Evolutionary conservation across 2,888 invertebrate genomes (phyloP), one percentile per base, ranked within the genome.

Genomic region (Erannis defoliaria): DNA sequence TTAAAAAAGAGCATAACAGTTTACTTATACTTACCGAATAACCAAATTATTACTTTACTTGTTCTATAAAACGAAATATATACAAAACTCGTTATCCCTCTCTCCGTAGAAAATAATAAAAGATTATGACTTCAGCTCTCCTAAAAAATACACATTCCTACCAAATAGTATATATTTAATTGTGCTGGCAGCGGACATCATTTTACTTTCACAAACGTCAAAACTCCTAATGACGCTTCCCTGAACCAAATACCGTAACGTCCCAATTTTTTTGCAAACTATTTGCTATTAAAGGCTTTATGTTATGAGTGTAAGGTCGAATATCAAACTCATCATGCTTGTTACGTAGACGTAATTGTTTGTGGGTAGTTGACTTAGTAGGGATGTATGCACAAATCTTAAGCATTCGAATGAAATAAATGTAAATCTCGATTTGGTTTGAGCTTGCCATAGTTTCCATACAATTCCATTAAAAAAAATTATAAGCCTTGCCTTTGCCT

Each of bases 201-300:
- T 8, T 37, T 37, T 18, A 5, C 1, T 46, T 35, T 23, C 14
- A 33, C 26, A 53, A 55, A 61, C 53, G 57, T 65, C 60, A 65
- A 67, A 58, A 9, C 46, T 46, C 26, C 6, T 26, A 4, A 55
- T 63, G 67, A 67, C 65, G 67, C 67, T 38, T 54, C 26, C 0
- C 0, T 37, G 8, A 5, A 4, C 18, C 1, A 19, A 35, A 37
- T 8, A 19, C 8, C 9, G 26, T 19, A 48, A 31, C 0, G 40
- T 33, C 1, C 0, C 0, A 38, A 23, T 2, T 16, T 8, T 8
- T 5, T 35, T 5, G 1, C 5, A 26, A 45, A 23, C 8, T 33
- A 21, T 2, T 5, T 42, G 0, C 33, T n/a, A 35, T 1, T 29
- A 3, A 31, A 29, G 4, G 16, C 26, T 43, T 1, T 33, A 49